These are phyloP conservation scores for Enhydra lutris DNA, from an alignment of 2,113 vertebrate genomes.

Conservation along the genomic window DNA sequence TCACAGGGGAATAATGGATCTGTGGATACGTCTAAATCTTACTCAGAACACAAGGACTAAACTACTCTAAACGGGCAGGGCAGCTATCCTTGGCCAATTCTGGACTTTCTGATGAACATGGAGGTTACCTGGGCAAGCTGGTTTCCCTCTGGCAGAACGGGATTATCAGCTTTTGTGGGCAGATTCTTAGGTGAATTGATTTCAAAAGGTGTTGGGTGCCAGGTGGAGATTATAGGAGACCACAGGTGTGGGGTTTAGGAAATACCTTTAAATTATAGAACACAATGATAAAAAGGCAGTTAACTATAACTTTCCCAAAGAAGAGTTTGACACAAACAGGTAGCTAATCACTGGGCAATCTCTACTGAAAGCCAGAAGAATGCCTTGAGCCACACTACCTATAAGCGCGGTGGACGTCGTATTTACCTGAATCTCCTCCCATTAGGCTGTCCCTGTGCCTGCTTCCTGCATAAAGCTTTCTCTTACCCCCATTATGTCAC, in stretches of 20 bases:
- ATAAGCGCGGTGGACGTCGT: rapidly evolving
- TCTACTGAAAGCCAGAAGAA: no score
- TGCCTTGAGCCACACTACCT: rapidly evolving
- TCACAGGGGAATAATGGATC: background rate
- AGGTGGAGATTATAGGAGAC: background rate
- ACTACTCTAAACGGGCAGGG: background rate
- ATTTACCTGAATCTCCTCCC: background rate
- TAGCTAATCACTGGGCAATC: background rate
- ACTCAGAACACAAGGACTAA: background rate
- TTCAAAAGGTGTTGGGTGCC: background rate
- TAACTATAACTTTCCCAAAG: background rate
- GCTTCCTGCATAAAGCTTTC: background rate
- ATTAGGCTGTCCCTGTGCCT: rapidly evolving
- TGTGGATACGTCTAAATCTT: background rate
- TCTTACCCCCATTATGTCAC: rapidly evolving
- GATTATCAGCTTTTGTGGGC: background rate
- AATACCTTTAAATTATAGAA: background rate
- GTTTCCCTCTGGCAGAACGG: background rate
- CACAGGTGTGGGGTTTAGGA: background rate
- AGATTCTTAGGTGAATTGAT: background rate
- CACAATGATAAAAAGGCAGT: background rate
- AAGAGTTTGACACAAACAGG: background rate
- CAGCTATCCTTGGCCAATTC: background rate
- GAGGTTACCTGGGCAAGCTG: background rate
- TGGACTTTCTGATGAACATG: background rate